Conservation (phyloP, 2,888 invertebrate genomes). For the Exephanes ischioxanthus region DNA sequence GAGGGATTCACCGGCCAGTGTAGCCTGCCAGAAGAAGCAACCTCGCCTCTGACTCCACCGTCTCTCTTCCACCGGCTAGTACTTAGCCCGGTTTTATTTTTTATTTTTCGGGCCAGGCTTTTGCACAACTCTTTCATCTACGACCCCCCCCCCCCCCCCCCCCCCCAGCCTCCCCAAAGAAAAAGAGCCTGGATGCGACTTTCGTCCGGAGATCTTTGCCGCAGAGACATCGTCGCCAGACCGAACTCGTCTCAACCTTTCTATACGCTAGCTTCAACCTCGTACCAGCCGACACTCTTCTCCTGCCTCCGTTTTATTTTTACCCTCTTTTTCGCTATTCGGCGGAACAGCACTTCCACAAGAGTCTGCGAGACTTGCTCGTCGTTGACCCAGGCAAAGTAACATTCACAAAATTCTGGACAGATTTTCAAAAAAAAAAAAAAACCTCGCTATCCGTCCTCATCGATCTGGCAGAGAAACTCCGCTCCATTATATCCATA, state of each 20-base stretch:
- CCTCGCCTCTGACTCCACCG: constrained; percentile 23
- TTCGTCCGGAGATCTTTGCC: constrained; percentile 52
- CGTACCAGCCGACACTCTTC: constrained; percentile 24
- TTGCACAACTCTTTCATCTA: constrained; percentile 69
- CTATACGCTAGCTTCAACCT: neutral
- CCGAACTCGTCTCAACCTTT: constrained; percentile 33
- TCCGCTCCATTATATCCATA: neutral
- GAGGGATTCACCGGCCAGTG: constrained; percentile 22
- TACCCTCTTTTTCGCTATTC: neutral
- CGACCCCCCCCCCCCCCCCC: constrained; percentile 29
- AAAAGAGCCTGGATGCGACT: constrained; percentile 59
- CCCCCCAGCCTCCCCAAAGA: constrained; percentile 20
- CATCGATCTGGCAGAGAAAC: neutral
- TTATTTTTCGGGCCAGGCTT: constrained; percentile 58
- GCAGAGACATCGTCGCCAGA: constrained; percentile 56
- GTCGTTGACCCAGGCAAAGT: too few relatives aligned
- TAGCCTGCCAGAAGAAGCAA: constrained; percentile 40
- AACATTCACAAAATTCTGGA: too few relatives aligned
- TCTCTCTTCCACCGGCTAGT: constrained; percentile 50
- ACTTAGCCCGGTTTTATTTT: constrained; percentile 69
- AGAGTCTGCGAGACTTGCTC: neutral
- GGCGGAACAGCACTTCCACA: neutral
- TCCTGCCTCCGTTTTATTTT: neutral
- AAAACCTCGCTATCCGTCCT: neutral
- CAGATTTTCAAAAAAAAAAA: too few relatives aligned